Evolutionary conservation across 2,888 invertebrate species (phyloP), one percentile per base, ranked within the genome.

Genomic region (Drosophila anceps): DNA sequence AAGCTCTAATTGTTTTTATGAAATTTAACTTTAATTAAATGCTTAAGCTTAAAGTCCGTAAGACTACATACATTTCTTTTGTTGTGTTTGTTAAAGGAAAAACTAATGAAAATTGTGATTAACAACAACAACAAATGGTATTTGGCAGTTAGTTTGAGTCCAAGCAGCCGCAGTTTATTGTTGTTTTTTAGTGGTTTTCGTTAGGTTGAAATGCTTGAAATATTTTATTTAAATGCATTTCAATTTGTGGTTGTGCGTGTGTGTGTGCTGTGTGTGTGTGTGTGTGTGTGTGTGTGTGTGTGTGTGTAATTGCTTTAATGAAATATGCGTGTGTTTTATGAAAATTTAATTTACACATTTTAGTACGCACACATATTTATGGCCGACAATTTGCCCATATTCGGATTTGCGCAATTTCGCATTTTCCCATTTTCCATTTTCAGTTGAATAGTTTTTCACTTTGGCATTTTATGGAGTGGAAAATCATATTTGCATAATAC

Each of bases 261-360:
- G 51, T 15, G 20, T 37, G 37, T n/a, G 24, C 13, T n/a, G 51
- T 15, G 20, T 37, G 37, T n/a, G 24, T 18, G 24, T 8, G 53
- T 48, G 50, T 53, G 53, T 35, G 44, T 48, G 46, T 24, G 24
- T 24, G 24, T 24, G 24, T 24, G 24, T 29, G 15, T 29, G 48
- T n/a, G 46, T 10, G 39, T 81, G 63, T 84, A 76, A 84, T 84
- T 84, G 85, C 65, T 77, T 88, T 75, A 79, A 74, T 67, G 54
- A 61, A 68, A 62, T 64, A 62, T 74, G 66, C 58, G 70, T 61
- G 57, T 18, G 31, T 54, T 72, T 67, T 67, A 72, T 84, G 69
- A 73, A 82, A 85, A 72, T 85, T 83, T 75, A 72, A 88, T 81
- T 81, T 71, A 62, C 70, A 41, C 53, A 41, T 48, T 48, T 31